These are phyloP conservation scores for Pelusios castaneus DNA, from an alignment of 2,113 vertebrate genomes.

Conservation along the genomic window DNA sequence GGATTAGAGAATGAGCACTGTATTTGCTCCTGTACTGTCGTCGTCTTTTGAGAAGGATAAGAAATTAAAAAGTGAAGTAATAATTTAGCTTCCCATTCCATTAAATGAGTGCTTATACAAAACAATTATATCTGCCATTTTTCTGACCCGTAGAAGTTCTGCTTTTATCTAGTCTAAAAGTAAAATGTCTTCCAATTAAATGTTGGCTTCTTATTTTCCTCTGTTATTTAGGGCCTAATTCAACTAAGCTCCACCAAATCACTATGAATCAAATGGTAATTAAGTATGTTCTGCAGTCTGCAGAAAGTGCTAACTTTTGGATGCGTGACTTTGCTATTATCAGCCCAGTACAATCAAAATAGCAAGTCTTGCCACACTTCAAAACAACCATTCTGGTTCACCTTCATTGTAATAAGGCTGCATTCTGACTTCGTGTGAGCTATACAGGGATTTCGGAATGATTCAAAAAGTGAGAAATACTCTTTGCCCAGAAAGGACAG, in stretches of 20 bases:
- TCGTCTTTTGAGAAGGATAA: neutral
- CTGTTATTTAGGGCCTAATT: neutral
- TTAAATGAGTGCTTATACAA: neutral
- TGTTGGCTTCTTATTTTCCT: neutral
- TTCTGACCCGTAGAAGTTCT: neutral
- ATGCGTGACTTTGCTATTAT: neutral
- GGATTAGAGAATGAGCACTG: neutral
- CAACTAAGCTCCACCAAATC: neutral
- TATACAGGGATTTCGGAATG: neutral
- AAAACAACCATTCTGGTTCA: slow-evolving; percentile 14
- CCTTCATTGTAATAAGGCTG: slow-evolving; percentile 6
- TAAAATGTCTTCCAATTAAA: neutral
- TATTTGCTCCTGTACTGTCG: neutral
- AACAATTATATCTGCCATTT: neutral
- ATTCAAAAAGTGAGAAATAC: neutral
- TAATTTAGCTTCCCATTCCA: too few relatives aligned
- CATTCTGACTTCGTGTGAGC: neutral
- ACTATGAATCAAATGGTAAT: neutral
- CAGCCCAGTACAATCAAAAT: neutral
- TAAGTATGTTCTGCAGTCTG: neutral
- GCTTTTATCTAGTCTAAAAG: neutral
- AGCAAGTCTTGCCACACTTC: neutral
- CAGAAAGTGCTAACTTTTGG: neutral
- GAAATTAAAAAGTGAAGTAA: neutral
- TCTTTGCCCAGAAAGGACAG: neutral